Evolutionary conservation across 35 echinoderm and acorn worm species (phyloP).

Genomic region (Ophioderma brevispina): DNA sequence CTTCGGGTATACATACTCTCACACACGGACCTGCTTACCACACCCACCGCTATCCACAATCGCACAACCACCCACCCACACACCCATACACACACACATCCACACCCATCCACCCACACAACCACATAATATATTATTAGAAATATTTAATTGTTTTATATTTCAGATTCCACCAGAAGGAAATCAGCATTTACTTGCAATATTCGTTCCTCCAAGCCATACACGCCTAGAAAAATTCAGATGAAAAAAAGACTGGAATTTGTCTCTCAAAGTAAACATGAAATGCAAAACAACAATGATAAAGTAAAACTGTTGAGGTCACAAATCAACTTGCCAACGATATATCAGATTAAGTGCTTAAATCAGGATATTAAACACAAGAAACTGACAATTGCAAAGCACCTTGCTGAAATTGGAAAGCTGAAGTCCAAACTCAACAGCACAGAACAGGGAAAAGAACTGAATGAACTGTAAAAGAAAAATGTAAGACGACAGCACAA

Average conservation of each 20-base stretch:
- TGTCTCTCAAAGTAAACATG: not conserved
- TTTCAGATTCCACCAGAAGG: not conserved
- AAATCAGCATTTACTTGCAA: not conserved
- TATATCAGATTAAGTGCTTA: not conserved
- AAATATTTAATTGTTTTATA: not conserved
- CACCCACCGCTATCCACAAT: too few species aligned
- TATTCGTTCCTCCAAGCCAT: not conserved
- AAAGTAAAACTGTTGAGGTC: not conserved
- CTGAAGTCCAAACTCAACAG: not conserved
- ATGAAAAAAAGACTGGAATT: not conserved
- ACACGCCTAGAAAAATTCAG: not conserved
- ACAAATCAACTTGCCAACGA: not conserved
- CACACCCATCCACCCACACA: too few species aligned
- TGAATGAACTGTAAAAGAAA: not conserved
- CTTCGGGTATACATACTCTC: too few species aligned
- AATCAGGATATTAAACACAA: not conserved
- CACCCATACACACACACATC: too few species aligned
- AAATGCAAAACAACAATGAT: not conserved
- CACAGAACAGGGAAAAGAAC: not conserved
- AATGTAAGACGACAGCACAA: not conserved
- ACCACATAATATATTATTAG: not conserved
- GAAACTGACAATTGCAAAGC: not conserved
- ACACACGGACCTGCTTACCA: too few species aligned
- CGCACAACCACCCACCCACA: too few species aligned
- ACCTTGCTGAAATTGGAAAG: not conserved